These are phyloP conservation scores for Agriopis aurantiaria DNA, from an alignment of 2,888 invertebrate genomes.

Conservation along the genomic window DNA sequence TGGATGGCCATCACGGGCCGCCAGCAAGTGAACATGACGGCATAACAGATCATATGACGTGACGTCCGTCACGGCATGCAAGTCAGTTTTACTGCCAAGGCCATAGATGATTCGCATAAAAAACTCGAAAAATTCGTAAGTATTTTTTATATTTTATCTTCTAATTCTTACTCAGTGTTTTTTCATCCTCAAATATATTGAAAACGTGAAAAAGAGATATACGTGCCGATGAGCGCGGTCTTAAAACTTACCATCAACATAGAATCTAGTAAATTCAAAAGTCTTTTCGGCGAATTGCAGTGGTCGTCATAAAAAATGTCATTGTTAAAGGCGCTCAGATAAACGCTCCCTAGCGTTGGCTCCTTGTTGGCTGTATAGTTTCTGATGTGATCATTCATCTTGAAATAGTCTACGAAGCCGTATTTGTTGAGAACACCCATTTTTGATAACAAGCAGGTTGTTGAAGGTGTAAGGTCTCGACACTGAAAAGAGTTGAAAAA, in stretches of 20 bases:
- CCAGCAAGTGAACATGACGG: too few relatives aligned
- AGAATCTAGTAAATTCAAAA: slow-evolving; percentile 73
- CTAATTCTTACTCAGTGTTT: too few relatives aligned
- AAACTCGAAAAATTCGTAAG: too few relatives aligned
- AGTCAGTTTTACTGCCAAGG: too few relatives aligned
- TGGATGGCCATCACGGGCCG: too few relatives aligned
- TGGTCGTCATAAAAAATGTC: slow-evolving; percentile 66
- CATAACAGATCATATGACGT: too few relatives aligned
- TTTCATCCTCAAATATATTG: too few relatives aligned
- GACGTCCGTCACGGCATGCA: too few relatives aligned
- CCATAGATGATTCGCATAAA: too few relatives aligned
- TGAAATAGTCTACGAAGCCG: slow-evolving; percentile 75
- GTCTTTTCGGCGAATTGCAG: slow-evolving; percentile 71
- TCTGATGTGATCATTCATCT: slow-evolving; percentile 70
- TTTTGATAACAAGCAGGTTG: slow-evolving; percentile 67
- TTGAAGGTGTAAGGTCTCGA: slow-evolving; percentile 61
- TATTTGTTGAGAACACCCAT: slow-evolving; percentile 76
- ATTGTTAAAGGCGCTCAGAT: slow-evolving; percentile 58
- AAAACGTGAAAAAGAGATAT: too few relatives aligned
- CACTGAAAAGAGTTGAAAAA: slow-evolving; percentile 60
- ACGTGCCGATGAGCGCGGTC: too few relatives aligned
- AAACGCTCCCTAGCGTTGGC: slow-evolving; percentile 50
- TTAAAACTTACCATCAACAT: slow-evolving; percentile 70
- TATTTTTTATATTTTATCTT: too few relatives aligned
- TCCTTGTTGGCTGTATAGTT: slow-evolving; percentile 52